Evolutionary conservation across 2,113 vertebrate species (phyloP), one percentile per base, ranked within the genome.

Genomic region (Megaleporinus macrocephalus): DNA sequence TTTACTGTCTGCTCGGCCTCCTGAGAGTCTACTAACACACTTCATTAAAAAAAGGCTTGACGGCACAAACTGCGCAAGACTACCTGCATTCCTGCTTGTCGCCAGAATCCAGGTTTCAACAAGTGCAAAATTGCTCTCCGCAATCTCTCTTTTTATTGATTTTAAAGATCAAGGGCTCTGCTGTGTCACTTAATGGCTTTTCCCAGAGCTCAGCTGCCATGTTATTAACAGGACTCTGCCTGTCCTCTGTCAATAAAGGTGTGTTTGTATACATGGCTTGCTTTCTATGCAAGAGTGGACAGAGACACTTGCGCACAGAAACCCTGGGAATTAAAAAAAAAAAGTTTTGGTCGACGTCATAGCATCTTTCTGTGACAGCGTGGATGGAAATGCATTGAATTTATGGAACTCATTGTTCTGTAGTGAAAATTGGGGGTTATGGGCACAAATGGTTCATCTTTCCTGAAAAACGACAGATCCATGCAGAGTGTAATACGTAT

Each of bases 171-270:
- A 70, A 41, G 57, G 11, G 63, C 66, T 62, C 44, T 55, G 83
- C 36, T 66, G 36, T 72, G 49, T 55, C 70, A 82, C 41, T 74
- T 73, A 80, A 70, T 70, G 68, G 26, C 66, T 57, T 76, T 55
- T 51, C 22, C 62, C 70, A 73, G 53, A 65, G 59, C 71, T 57
- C 62, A 61, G 47, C 69, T 47, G 36, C 15, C n/a, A 16, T 73
- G 75, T 71, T 80, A 79, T 73, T 66, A 83, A 53, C 61, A 63
- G 36, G 0, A 24, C 71, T 47, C 41, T 72, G 73, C 61, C 65
- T 71, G 66, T 76, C 73, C 75, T 74, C 47, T 76, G 78, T 77
- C 55, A 84, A 80, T 74, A 80, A 53, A 80, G 41, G 71, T 41
- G 47, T 66, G 22, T 63, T 33, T 76, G 62, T 70, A 62, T 51